Evolutionary conservation across 2,888 invertebrate species (phyloP).

Genomic region (Spilosoma lubricipeda): DNA sequence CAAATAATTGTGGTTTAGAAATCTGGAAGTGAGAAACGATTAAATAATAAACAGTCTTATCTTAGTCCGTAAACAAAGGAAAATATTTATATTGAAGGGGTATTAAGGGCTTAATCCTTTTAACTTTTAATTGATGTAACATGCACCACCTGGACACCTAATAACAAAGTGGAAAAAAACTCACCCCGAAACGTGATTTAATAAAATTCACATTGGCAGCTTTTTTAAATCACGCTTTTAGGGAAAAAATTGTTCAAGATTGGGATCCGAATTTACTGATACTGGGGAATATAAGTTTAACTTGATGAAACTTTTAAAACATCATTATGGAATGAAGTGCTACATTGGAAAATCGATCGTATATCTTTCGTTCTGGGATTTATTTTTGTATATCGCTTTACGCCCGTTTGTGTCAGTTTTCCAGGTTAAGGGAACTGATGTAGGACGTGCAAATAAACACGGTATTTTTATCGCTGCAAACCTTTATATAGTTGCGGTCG

Average conservation of each 20-base stretch:
- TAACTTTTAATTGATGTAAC: slow-evolving; percentile 59
- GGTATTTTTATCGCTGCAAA: slow-evolving; percentile 85
- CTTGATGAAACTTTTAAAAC: slow-evolving; percentile 58
- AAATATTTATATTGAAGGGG: slow-evolving; percentile 55
- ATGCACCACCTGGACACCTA: slow-evolving; percentile 59
- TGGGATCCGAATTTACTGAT: slow-evolving; percentile 83
- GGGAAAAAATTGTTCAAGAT: slow-evolving; percentile 73
- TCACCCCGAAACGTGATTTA: slow-evolving; percentile 45
- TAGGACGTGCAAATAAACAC: slow-evolving; percentile 87
- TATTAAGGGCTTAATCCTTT: slow-evolving; percentile 66
- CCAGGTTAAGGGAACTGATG: slow-evolving; percentile 72
- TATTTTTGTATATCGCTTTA: slow-evolving; percentile 62
- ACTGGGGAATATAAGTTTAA: slow-evolving; percentile 79
- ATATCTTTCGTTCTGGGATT: slow-evolving; percentile 59
- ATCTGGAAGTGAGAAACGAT: slow-evolving; percentile 59
- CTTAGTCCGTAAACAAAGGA: slow-evolving; percentile 54
- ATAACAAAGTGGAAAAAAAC: slow-evolving; percentile 50
- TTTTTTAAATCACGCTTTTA: slow-evolving; percentile 77
- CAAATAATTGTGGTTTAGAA: slow-evolving; percentile 63
- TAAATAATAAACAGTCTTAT: slow-evolving; percentile 60
- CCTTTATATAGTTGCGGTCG: slow-evolving; percentile 86
- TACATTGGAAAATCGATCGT: slow-evolving; percentile 65
- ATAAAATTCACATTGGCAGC: slow-evolving; percentile 53
- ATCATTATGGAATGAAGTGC: slow-evolving; percentile 49
- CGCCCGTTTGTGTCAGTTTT: slow-evolving; percentile 66